A percentile compares a stretch with the other conserved stretches of the same genome.
phyloP scores from a whole-genome alignment of 2,797 vertebrate species.

The Xiphorhynchus erythropygius region DNA sequence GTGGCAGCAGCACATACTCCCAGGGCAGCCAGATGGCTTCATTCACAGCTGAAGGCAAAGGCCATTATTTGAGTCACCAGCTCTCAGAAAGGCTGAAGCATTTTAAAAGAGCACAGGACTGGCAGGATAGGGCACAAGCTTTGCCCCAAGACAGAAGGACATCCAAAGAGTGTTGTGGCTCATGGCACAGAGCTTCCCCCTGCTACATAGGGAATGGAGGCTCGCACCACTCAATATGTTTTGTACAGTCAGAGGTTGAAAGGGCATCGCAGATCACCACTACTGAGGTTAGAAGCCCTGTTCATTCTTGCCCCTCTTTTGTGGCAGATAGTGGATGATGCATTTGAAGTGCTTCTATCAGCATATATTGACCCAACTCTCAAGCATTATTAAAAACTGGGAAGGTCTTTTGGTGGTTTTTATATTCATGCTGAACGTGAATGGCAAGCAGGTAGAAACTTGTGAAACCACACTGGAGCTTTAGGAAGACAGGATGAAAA shows the following conservation, averaged over 20 bases:
- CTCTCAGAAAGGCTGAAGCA: neutral
- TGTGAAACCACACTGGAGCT: neutral
- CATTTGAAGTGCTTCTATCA: neutral
- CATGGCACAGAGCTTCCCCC: neutral
- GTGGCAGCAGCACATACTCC: neutral
- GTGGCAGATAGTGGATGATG: neutral
- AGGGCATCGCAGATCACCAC: neutral
- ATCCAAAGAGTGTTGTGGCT: fast-evolving
- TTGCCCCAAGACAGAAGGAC: neutral
- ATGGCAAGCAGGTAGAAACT: neutral
- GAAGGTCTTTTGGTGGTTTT: neutral
- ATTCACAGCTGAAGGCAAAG: neutral
- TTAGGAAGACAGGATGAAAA: neutral
- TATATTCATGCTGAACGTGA: neutral
- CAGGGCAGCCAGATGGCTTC: no score
- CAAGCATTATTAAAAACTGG: neutral
- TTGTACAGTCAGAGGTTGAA: neutral
- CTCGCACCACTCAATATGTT: neutral
- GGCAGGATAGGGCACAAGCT: neutral
- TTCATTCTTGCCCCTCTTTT: neutral
- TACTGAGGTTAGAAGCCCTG: neutral
- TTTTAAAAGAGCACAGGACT: neutral
- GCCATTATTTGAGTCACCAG: neutral
- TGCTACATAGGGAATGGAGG: neutral
- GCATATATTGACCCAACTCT: neutral